These are phyloP conservation scores for Lithosia quadra DNA, from an alignment of 2,888 invertebrate species.

Conservation along the genomic window DNA sequence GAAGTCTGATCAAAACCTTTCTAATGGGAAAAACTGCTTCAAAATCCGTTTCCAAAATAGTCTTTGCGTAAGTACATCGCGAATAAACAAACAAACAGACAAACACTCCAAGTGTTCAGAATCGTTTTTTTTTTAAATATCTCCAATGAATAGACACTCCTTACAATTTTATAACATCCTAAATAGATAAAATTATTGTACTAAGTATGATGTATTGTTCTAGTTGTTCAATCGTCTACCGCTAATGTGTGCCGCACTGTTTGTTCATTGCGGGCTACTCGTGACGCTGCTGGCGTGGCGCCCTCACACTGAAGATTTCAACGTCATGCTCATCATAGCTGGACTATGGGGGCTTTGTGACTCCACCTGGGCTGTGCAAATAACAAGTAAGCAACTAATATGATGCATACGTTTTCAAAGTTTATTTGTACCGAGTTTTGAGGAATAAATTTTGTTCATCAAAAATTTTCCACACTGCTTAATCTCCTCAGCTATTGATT, in stretches of 20 bases:
- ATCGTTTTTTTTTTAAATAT: no score
- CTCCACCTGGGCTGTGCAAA: constrained; percentile 89
- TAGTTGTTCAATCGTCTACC: constrained; percentile 89
- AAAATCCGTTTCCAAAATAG: no score
- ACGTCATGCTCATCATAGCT: constrained; percentile 86
- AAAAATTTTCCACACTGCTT: neutral
- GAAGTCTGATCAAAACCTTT: no score
- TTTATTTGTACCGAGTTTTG: neutral
- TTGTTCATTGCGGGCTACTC: constrained; percentile 85
- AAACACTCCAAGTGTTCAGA: no score
- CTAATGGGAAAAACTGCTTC: no score
- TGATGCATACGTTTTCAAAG: no score
- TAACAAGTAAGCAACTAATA: constrained; percentile 81
- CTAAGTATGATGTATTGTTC: neutral
- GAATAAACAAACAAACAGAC: no score
- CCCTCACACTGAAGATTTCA: constrained; percentile 80
- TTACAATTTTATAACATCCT: no score
- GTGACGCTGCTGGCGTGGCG: constrained; percentile 86
- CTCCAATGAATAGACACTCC: no score
- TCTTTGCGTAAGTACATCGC: no score
- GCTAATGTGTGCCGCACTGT: constrained; percentile 86
- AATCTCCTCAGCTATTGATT: neutral
- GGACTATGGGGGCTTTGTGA: constrained; percentile 89
- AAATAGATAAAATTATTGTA: neutral
- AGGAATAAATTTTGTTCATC: neutral